phyloP scores from a whole-genome alignment of 2,888 invertebrate species.

The Seira musarum region DNA sequence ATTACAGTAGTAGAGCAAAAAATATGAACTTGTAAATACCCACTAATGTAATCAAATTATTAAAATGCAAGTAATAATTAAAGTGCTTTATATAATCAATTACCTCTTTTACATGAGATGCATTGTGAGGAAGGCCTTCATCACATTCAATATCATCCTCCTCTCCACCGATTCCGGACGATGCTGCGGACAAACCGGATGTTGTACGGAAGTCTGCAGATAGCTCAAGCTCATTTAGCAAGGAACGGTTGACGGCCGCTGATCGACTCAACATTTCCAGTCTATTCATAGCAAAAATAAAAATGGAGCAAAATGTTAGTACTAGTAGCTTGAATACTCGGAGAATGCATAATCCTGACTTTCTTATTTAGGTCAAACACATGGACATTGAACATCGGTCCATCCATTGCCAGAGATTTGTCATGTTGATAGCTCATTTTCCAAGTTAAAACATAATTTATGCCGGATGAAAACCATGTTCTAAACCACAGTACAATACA shows the following conservation, averaged over 20 bases:
- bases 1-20: no score
- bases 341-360: neutral
- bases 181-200: slow-evolving; percentile 75
- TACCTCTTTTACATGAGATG: slow-evolving; percentile 68
- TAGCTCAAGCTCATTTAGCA: slow-evolving; percentile 91
- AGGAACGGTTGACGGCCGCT: slow-evolving; percentile 76
- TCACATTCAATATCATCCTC: slow-evolving; percentile 72
- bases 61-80: no score
- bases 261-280: slow-evolving; percentile 78
- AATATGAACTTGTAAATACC: no score
- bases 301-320: neutral
- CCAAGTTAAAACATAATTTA: no score
- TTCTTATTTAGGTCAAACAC: no score
- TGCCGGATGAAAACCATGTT: no score
- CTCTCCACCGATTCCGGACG: slow-evolving; percentile 71
- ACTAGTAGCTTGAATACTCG: neutral
- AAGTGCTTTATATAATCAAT: no score
- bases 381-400: no score
- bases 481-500: no score
- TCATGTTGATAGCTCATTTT: no score
- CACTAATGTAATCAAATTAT: no score
- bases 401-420: no score
- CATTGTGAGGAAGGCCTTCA: slow-evolving; percentile 69
- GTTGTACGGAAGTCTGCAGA: slow-evolving; percentile 71
- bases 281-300: slow-evolving; percentile 74